phyloP scores from a whole-genome alignment of 2,888 invertebrate species.

The Pristionchus entomophagus region DNA sequence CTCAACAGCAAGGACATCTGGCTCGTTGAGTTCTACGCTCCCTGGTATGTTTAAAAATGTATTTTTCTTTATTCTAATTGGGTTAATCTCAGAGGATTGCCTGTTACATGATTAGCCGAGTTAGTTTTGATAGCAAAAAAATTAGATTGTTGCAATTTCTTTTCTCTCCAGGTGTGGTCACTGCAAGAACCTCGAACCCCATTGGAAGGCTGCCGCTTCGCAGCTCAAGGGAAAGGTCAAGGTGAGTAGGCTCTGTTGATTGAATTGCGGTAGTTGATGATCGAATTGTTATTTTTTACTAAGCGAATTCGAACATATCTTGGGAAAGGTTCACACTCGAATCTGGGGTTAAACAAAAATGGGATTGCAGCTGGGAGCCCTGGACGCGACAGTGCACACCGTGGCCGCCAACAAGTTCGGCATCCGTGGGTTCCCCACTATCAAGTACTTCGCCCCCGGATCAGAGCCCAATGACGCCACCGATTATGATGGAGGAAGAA shows the following conservation, averaged over 20 bases:
- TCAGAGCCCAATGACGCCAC: conserved; percentile 78
- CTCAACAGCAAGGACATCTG: conserved; percentile 94
- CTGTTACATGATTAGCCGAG: not conserved
- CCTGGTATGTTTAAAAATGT: conserved; percentile 75
- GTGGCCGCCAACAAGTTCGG: conserved; percentile 87
- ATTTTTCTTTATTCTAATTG: conserved; percentile 80
- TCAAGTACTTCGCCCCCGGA: conserved; percentile 85
- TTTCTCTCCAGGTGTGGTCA: conserved; percentile 84
- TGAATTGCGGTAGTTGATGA: too few species aligned
- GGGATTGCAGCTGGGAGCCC: conserved; percentile 88
- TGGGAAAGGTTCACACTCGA: too few species aligned
- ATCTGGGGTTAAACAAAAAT: too few species aligned
- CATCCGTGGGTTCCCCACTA: conserved; percentile 94
- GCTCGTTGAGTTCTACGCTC: conserved; percentile 97
- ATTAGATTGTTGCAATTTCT: not conserved
- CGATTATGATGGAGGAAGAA: conserved; percentile 94
- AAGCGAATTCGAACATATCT: too few species aligned
- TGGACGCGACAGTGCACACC: conserved; percentile 94
- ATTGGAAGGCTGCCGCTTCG: conserved; percentile 94
- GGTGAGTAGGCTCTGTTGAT: conserved; percentile 68
- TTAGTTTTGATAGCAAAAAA: not conserved
- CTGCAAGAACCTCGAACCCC: conserved; percentile 95
- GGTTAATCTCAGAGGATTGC: not conserved
- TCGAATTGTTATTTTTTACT: too few species aligned
- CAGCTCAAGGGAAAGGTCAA: conserved; percentile 95